These are phyloP conservation scores for Dromius quadrimaculatus DNA, from an alignment of 2,888 invertebrate genomes.

Conservation along the genomic window DNA sequence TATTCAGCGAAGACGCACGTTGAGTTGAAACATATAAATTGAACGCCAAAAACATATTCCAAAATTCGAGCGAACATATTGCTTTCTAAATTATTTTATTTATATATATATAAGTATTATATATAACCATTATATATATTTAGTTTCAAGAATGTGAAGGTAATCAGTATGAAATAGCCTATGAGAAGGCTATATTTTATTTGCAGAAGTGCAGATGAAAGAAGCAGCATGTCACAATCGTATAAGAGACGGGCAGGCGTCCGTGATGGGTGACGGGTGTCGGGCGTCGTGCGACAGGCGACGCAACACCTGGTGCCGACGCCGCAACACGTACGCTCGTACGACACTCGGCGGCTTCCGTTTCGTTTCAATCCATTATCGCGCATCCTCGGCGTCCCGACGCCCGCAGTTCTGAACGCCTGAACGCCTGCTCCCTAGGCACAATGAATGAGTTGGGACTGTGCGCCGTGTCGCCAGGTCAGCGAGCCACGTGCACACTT, in stretches of 20 bases:
- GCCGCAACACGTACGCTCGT: conserved; percentile 37
- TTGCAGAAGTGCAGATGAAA: background rate
- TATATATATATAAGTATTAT: too few relatives aligned
- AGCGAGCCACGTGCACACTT: conserved; percentile 30
- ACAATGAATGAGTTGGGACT: conserved; percentile 30
- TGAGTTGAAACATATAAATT: too few relatives aligned
- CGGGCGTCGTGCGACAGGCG: background rate
- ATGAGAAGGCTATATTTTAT: too few relatives aligned
- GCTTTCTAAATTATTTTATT: too few relatives aligned
- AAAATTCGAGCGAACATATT: too few relatives aligned
- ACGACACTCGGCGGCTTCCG: conserved; percentile 42
- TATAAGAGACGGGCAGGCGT: too few relatives aligned
- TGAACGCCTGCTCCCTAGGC: background rate
- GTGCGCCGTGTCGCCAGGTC: conserved; percentile 9
- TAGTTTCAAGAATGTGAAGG: too few relatives aligned
- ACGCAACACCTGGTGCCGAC: conserved; percentile 42
- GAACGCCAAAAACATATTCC: too few relatives aligned
- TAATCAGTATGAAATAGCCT: too few relatives aligned
- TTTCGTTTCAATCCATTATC: conserved; percentile 41
- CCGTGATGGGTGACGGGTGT: background rate
- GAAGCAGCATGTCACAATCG: background rate
- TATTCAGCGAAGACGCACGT: too few relatives aligned
- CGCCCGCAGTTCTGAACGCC: too few relatives aligned
- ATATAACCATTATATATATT: too few relatives aligned
- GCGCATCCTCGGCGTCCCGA: conserved; percentile 2